These are phyloP conservation scores for Galerucella nymphaeae DNA, from an alignment of 2,888 invertebrate species.

Conservation along the genomic window DNA sequence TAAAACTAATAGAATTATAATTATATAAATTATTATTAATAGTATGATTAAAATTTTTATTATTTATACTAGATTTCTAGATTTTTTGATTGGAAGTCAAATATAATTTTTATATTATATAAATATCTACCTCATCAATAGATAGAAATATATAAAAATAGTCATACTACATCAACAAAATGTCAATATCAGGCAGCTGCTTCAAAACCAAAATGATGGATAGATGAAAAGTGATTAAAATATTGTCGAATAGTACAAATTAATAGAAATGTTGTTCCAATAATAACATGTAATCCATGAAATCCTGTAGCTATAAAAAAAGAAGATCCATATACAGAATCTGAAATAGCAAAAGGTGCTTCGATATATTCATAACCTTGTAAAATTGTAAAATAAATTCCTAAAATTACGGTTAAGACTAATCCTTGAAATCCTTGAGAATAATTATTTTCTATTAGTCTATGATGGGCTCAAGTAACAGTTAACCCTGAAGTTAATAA, in stretches of 20 bases:
- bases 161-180: conserved; percentile 74
- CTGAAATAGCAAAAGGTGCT: conserved; percentile 70
- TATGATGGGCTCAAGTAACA: conserved; percentile 74
- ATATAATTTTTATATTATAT: conserved; percentile 77
- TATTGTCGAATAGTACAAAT: conserved; percentile 61
- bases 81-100: conserved; percentile 79
- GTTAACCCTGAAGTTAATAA: conserved; percentile 68
- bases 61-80: conserved; percentile 72
- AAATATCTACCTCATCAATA: conserved; percentile 78
- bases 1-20: conserved; percentile 67
- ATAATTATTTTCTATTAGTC: conserved; percentile 67
- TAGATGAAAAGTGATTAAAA: conserved; percentile 67
- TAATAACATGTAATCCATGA: too few species aligned
- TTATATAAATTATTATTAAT: conserved; percentile 64
- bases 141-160: conserved; percentile 71
- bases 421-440: conserved; percentile 66
- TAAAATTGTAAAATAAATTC: conserved; percentile 74
- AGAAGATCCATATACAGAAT: too few species aligned
- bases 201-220: conserved; percentile 75
- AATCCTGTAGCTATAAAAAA: too few species aligned
- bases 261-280: too few species aligned
- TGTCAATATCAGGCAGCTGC: conserved; percentile 72
- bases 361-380: conserved; percentile 78
- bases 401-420: conserved; percentile 70
- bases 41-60: conserved; percentile 59